Evolutionary conservation across 2,888 invertebrate genomes (phyloP).

Genomic region (Drosophila barbarae): DNA sequence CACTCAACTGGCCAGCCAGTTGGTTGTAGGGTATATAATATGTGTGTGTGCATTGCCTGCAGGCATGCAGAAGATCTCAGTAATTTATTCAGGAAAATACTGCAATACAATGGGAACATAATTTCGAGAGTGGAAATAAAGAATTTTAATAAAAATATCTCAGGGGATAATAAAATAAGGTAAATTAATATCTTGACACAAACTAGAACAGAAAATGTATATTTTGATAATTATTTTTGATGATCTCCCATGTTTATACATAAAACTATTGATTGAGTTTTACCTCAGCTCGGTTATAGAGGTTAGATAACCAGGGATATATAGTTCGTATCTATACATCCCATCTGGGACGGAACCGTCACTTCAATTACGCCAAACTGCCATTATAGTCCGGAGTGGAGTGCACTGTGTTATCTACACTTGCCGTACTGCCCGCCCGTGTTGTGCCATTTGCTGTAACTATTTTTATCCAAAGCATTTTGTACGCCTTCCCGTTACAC

Average conservation of each 20-base stretch:
- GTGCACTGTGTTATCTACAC: constrained; percentile 2
- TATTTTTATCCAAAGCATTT: constrained; percentile 70
- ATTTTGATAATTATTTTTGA: too few relatives aligned
- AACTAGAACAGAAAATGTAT: too few relatives aligned
- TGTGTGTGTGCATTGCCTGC: constrained; percentile 4
- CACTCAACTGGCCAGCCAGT: constrained; percentile 45
- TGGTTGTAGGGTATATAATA: constrained; percentile 18
- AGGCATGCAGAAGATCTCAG: constrained; percentile 9
- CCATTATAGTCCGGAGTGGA: constrained; percentile 25
- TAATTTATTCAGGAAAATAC: constrained; percentile 31
- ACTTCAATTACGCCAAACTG: constrained; percentile 61
- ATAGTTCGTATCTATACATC: not conserved
- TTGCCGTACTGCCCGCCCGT: constrained; percentile 13
- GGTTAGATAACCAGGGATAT: not conserved
- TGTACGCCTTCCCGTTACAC: constrained; percentile 34
- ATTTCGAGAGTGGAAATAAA: not conserved
- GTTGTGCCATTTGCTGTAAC: constrained; percentile 61
- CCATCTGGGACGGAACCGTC: constrained; percentile 26
- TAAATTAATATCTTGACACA: not conserved
- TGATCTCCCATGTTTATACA: not conserved
- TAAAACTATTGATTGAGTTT: not conserved
- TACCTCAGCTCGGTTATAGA: not conserved
- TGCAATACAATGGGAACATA: not conserved
- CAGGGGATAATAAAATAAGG: too few relatives aligned
- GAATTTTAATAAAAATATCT: constrained; percentile 6